These are phyloP conservation scores for Hiodon alosoides DNA, from an alignment of 2,113 vertebrate genomes.

Conservation along the genomic window DNA sequence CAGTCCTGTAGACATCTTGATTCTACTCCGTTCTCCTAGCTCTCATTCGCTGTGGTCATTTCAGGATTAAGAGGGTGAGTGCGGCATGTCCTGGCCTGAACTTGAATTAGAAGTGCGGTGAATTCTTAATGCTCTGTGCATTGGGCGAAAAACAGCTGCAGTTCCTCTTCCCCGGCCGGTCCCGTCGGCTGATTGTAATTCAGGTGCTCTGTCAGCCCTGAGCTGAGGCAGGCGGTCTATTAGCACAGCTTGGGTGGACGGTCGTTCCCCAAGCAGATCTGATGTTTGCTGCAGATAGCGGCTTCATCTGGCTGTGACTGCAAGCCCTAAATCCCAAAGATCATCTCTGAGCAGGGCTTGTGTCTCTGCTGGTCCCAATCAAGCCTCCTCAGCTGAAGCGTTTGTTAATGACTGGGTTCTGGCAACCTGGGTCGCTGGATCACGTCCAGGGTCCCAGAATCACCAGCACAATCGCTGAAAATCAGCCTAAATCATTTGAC, in stretches of 20 bases:
- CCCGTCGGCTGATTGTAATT: neutral
- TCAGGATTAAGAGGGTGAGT: too few species aligned
- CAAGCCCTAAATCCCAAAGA: conserved; percentile 2
- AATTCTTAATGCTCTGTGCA: conserved; percentile 1
- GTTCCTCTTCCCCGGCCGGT: neutral
- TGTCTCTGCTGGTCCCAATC: neutral
- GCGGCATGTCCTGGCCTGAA: neutral
- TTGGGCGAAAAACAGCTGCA: conserved; percentile 3
- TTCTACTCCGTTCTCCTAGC: neutral
- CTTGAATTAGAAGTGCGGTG: conserved; percentile 8
- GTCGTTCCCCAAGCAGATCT: neutral
- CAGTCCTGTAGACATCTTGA: neutral
- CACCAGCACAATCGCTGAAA: neutral
- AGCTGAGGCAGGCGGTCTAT: neutral
- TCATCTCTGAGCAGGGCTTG: neutral
- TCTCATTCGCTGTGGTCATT: too few species aligned
- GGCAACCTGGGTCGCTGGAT: neutral
- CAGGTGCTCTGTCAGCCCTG: neutral
- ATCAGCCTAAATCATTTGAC: neutral
- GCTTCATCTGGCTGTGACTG: conserved; percentile 15
- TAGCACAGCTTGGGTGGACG: neutral
- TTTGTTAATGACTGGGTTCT: conserved; percentile 16
- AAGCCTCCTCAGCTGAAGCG: conserved; percentile 15
- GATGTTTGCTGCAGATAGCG: neutral
- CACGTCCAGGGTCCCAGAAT: neutral